Percentiles rank a stretch among this genome's conserved stretches.
Conservation (phyloP, 2,888 invertebrate species). For the Psococerastis gibbosa region DNA sequence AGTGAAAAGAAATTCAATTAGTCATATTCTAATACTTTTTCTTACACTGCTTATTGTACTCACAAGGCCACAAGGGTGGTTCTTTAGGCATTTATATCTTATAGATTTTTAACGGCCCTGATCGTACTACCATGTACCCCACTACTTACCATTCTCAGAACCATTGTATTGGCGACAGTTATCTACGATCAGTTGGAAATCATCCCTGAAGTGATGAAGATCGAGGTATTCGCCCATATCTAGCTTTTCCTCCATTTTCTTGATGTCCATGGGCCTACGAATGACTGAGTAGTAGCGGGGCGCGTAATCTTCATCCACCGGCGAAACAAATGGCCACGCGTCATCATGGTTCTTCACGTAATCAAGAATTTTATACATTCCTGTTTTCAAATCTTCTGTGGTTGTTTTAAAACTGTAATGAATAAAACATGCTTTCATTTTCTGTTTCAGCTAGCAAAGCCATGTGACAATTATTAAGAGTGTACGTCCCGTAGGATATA, state of each 20-base stretch:
- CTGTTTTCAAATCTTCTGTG: constrained; percentile 69
- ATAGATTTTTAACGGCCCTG: too few relatives aligned
- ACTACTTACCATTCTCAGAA: constrained; percentile 64
- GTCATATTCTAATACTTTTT: not conserved
- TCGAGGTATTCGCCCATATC: constrained; percentile 63
- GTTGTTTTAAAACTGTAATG: constrained; percentile 52
- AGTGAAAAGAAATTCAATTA: constrained; percentile 8
- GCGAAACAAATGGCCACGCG: constrained; percentile 88
- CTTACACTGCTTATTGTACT: too few relatives aligned
- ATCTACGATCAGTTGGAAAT: constrained; percentile 80
- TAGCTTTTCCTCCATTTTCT: constrained; percentile 70
- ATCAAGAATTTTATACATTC: constrained; percentile 82
- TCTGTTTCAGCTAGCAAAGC: not conserved
- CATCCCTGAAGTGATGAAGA: constrained; percentile 62
- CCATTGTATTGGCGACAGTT: constrained; percentile 88
- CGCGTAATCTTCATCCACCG: constrained; percentile 82
- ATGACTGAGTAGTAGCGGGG: constrained; percentile 49
- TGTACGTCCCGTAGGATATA: too few relatives aligned
- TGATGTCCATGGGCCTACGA: constrained; percentile 66
- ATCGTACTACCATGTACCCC: constrained; percentile 11
- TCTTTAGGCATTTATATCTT: too few relatives aligned
- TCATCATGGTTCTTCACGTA: constrained; percentile 73
- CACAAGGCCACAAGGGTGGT: too few relatives aligned
- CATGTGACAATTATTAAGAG: not conserved
- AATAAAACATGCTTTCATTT: constrained; percentile 7